Base-by-base conservation (phyloP, 1,140 invertebrate genomes). In the Lepidurus couesii region DNA sequence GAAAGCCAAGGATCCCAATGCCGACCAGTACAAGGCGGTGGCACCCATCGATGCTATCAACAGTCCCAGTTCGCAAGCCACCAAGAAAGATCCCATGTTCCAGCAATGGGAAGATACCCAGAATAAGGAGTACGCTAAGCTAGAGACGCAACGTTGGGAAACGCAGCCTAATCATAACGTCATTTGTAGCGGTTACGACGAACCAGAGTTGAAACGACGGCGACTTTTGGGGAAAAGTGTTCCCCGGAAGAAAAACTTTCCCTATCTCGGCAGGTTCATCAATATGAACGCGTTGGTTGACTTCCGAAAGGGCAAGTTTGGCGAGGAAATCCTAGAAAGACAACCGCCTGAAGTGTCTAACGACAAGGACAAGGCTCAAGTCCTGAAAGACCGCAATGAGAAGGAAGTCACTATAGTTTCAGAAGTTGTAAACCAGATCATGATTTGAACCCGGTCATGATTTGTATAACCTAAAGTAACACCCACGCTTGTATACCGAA, bases 1-100 rank as follows among this genome's bases (percentile, higher is more conserved):
- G 21, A 65, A 65, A 21, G 16, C 53, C 42, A 65, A 11, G 44
- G 24, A 75, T 16, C 42, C 13, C 13, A 75, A n/a, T 75, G 42
- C 42, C 0, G 42, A 3, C 11, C 13, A 44, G 24, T 78, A 78
- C 24, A 34, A 16, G 9, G n/a, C 26, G n/a, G 78, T 79, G 7
- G 42, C 78, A 43, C 78, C 78, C 9, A 77, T 74, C 26, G 78
- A 79, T 42, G 47, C 42, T 6, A 79, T 79, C 34, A 78, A 78
- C 10, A 21, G 34, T 43, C 21, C 21, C 73, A 47, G 44, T 79
- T 10, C 74, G 34, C 11, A 26, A 42, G 43, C 43, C 13, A 44
- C 13, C 9, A 76, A 44, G 26, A 79, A 79, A 42, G 75, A 79
- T 76, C 78, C 65, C 6, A 44, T n/a, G 13, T 79, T 77, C 73